These are phyloP conservation scores for Cyanistes caeruleus DNA, from an alignment of 2,113 vertebrate species.

Conservation along the genomic window DNA sequence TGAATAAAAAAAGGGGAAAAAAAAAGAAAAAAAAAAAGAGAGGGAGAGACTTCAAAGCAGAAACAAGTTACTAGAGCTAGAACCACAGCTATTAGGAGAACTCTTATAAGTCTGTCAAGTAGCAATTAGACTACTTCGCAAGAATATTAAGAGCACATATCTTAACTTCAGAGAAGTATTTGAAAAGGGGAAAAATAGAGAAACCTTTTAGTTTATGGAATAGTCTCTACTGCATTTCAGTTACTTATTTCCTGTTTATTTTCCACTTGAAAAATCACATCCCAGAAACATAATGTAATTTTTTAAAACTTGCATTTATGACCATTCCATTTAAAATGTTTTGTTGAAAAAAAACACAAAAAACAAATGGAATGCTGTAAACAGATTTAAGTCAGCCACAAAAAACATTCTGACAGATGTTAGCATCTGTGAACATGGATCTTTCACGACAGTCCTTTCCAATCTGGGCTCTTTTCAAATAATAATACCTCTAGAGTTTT, in stretches of 20 bases:
- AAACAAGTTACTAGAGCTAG: constrained; percentile 9
- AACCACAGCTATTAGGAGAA: constrained; percentile 17
- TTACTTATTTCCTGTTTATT: constrained; percentile 73
- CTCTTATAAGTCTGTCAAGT: constrained; percentile 14
- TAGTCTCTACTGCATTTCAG: constrained; percentile 37
- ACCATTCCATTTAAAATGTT: constrained; percentile 60
- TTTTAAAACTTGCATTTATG: constrained; percentile 58
- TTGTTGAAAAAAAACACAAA: constrained; percentile 23
- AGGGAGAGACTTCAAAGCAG: constrained; percentile 10
- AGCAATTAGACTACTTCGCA: constrained; percentile 41
- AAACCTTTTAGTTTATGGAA: constrained; percentile 7
- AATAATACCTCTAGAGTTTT: not conserved
- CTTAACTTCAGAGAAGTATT: constrained; percentile 11
- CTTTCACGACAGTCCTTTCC: constrained; percentile 44
- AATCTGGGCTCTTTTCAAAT: constrained; percentile 42
- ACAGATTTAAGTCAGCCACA: constrained; percentile 70
- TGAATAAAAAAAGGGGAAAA: not conserved
- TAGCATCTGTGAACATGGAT: constrained; percentile 70
- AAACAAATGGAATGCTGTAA: constrained; percentile 74
- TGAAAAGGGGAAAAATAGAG: not conserved
- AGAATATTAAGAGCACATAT: not conserved
- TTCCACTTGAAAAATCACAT: constrained; percentile 62
- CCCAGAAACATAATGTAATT: constrained; percentile 62
- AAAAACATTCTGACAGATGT: constrained; percentile 73
- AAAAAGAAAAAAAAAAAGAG: not conserved